A percentile compares a stretch with the other conserved stretches of the same genome.
phyloP scores from a whole-genome alignment of 2,888 invertebrate genomes.

The Lepas anatifera region DNA sequence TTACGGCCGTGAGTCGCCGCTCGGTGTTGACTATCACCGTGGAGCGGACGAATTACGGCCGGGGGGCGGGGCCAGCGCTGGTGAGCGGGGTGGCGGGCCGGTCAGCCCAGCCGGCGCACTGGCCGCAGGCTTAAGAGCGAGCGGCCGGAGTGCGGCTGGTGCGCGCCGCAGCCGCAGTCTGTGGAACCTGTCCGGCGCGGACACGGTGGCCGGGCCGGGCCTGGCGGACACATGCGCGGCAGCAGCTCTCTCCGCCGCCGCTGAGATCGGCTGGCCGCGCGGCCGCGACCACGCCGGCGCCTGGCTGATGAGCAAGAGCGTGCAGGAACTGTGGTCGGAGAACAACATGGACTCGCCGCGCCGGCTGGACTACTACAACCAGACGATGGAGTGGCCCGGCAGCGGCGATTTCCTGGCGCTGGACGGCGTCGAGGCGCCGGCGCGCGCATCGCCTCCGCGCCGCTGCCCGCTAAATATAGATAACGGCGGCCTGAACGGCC shows the following conservation, averaged over 20 bases:
- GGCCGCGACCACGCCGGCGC: background rate
- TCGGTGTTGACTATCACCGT: no score
- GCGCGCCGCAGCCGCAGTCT: background rate
- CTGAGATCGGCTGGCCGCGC: background rate
- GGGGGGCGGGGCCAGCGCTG: background rate
- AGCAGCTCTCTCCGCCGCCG: no score
- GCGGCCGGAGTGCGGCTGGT: background rate
- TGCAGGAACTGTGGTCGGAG: slow-evolving; percentile 9
- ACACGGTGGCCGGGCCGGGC: background rate
- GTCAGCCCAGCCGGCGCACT: background rate
- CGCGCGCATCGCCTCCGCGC: background rate
- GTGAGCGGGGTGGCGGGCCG: background rate
- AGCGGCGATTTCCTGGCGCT: background rate
- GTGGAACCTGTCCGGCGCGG: background rate
- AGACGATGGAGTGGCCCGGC: slow-evolving; percentile 12
- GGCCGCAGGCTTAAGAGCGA: no score
- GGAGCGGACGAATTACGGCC: no score
- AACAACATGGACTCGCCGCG: slow-evolving; percentile 8
- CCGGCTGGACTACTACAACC: slow-evolving; percentile 9
- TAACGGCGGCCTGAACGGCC: background rate
- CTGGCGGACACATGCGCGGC: background rate
- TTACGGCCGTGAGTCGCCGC: background rate
- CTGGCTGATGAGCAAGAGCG: slow-evolving; percentile 4
- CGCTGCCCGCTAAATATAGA: background rate
- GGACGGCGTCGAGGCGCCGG: background rate